Conservation (phyloP, 2,888 invertebrate species). For the Drosophila lutescens region DNA sequence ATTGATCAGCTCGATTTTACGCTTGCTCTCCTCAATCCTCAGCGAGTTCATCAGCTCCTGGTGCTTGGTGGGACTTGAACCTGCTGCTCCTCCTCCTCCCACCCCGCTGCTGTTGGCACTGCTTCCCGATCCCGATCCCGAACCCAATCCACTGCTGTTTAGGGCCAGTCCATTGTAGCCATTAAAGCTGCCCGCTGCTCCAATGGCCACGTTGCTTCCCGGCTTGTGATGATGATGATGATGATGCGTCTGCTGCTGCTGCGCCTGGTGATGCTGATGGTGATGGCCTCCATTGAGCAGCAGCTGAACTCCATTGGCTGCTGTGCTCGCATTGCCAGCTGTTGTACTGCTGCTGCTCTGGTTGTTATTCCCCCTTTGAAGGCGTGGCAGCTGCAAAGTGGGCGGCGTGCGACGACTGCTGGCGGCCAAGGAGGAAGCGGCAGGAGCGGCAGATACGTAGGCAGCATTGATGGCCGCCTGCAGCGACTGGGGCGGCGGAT, state of each 20-base stretch:
- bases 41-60: constrained; percentile 81
- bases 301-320: constrained; percentile 53
- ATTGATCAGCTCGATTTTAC: constrained; percentile 83
- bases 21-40: constrained; percentile 83
- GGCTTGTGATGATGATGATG: constrained; percentile 23
- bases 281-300: constrained; percentile 64
- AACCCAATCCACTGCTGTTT: constrained; percentile 13
- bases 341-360: constrained; percentile 4
- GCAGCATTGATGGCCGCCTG: constrained; percentile 52
- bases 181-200: constrained; percentile 57
- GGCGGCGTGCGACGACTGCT: constrained; percentile 49
- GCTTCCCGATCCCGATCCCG: constrained; percentile 5
- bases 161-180: constrained; percentile 59
- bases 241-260: constrained; percentile 30
- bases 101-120: constrained; percentile 43
- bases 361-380: constrained; percentile 55
- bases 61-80: constrained; percentile 41
- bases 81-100: constrained; percentile 5
- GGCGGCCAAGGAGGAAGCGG: constrained; percentile 26
- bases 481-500: constrained; percentile 56
- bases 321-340: constrained; percentile 21
- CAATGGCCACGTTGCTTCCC: constrained; percentile 39
- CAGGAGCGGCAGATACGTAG: constrained; percentile 15
- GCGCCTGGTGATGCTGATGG: constrained; percentile 42
- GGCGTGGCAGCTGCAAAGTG: constrained; percentile 62